Evolutionary conservation across 2,113 vertebrate genomes (phyloP).

Genomic region (Rhabdornis inornatus): DNA sequence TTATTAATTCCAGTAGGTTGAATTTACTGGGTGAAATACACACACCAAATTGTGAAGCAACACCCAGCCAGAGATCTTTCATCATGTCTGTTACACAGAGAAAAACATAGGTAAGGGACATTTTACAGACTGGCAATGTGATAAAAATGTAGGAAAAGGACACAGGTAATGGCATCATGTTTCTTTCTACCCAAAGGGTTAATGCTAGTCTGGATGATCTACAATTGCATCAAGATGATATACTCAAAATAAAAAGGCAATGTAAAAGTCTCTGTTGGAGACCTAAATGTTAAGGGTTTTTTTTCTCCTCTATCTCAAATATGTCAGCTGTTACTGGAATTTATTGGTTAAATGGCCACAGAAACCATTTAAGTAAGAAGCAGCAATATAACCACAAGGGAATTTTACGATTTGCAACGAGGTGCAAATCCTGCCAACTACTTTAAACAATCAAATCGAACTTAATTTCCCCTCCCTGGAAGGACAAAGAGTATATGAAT

Average conservation of each 20-base stretch:
- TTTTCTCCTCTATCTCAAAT: neutral
- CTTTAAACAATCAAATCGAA: constrained; percentile 45
- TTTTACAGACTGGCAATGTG: neutral
- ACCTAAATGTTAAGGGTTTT: neutral
- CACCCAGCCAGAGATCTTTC: neutral
- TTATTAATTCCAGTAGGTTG: neutral
- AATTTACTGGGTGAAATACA: neutral
- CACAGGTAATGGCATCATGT: neutral
- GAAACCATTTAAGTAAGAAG: constrained; percentile 9
- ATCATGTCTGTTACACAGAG: neutral
- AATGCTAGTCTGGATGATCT: neutral
- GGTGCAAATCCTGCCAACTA: constrained; percentile 46
- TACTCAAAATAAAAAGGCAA: constrained; percentile 1
- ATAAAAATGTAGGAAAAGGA: neutral
- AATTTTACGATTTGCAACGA: constrained; percentile 27
- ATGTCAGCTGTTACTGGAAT: constrained; percentile 19
- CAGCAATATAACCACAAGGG: constrained; percentile 1
- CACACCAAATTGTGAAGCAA: neutral
- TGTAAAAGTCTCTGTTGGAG: neutral
- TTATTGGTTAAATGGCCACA: constrained; percentile 25
- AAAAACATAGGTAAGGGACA: neutral
- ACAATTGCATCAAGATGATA: neutral
- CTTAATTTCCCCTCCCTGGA: constrained; percentile 3
- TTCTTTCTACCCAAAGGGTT: neutral
- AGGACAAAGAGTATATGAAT: neutral